A percentile compares a stretch with the other conserved stretches of the same genome.
phyloP scores from a whole-genome alignment of 2,113 vertebrate species.

The Girardinichthys multiradiatus region DNA sequence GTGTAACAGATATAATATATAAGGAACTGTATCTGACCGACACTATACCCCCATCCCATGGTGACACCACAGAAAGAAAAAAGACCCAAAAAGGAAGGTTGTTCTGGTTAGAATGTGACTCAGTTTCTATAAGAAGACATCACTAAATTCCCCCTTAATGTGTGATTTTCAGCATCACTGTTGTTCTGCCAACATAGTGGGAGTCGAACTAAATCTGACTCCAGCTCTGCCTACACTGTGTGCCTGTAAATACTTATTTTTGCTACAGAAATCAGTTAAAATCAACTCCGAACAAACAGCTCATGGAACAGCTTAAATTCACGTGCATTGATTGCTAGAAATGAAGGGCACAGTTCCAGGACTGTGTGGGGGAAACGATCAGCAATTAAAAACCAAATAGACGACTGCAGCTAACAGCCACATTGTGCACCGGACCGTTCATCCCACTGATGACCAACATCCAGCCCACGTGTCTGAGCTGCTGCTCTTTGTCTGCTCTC shows the following conservation, averaged over 20 bases:
- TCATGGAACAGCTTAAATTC: neutral
- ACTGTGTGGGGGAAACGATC: neutral
- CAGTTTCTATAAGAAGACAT: neutral
- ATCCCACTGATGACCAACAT: constrained; percentile 9
- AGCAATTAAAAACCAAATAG: neutral
- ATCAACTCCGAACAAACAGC: neutral
- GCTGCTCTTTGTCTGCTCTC: constrained; percentile 23
- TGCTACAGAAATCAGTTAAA: constrained; percentile 10
- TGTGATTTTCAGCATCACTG: neutral
- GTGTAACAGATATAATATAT: neutral
- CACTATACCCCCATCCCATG: neutral
- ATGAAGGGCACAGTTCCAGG: neutral
- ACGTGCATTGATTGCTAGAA: neutral
- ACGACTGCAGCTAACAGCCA: neutral
- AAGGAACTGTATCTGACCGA: neutral
- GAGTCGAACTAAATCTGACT: constrained; percentile 22
- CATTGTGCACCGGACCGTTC: constrained; percentile 8
- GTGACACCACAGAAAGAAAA: neutral
- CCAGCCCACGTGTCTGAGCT: constrained; percentile 22
- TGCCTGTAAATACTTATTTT: neutral
- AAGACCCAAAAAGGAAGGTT: neutral
- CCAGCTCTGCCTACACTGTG: neutral
- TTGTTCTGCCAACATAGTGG: constrained; percentile 29
- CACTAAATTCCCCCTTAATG: neutral
- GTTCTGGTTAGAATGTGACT: neutral